phyloP scores from a whole-genome alignment of 2,888 invertebrate genomes.

The Drosophila dives region DNA sequence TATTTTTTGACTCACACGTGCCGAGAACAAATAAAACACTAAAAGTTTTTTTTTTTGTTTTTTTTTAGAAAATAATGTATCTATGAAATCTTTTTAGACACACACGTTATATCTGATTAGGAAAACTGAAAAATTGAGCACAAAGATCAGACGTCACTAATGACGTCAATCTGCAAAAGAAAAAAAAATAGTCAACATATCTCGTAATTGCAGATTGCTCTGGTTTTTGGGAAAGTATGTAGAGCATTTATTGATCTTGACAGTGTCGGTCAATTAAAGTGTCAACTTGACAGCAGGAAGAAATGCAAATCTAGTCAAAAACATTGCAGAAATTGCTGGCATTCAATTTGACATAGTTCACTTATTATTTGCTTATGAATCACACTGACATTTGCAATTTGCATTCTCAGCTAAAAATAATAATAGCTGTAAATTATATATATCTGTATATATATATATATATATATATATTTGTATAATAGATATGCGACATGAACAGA shows the following conservation, averaged over 20 bases:
- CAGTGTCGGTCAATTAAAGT: constrained; percentile 72
- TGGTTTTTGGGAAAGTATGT: constrained; percentile 36
- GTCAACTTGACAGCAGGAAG: constrained; percentile 43
- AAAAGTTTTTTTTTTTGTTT: not conserved
- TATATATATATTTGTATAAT: too few relatives aligned
- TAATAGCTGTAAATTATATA: constrained; percentile 19
- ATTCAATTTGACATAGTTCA: constrained; percentile 42
- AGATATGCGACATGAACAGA: not conserved
- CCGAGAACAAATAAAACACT: constrained; percentile 17
- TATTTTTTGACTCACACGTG: constrained; percentile 43
- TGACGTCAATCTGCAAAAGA: constrained; percentile 48
- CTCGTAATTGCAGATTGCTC: constrained; percentile 10
- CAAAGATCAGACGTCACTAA: constrained; percentile 33
- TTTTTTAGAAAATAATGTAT: not conserved
- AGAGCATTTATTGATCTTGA: constrained; percentile 68
- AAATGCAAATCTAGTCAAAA: constrained; percentile 16
- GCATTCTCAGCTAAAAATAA: constrained; percentile 53
- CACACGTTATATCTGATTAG: constrained; percentile 2
- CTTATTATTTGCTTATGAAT: constrained; percentile 43
- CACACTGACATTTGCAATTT: constrained; percentile 50
- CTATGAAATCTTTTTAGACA: constrained; percentile 6
- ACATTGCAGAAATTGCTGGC: constrained; percentile 23
- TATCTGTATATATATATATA: constrained; percentile 12
- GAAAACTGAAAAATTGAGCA: constrained; percentile 24
- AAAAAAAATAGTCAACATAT: constrained; percentile 33